A percentile compares a stretch with the other conserved stretches of the same genome.
Evolutionary conservation across 2,797 vertebrate species (phyloP).

Genomic region (Trachurus trachurus): DNA sequence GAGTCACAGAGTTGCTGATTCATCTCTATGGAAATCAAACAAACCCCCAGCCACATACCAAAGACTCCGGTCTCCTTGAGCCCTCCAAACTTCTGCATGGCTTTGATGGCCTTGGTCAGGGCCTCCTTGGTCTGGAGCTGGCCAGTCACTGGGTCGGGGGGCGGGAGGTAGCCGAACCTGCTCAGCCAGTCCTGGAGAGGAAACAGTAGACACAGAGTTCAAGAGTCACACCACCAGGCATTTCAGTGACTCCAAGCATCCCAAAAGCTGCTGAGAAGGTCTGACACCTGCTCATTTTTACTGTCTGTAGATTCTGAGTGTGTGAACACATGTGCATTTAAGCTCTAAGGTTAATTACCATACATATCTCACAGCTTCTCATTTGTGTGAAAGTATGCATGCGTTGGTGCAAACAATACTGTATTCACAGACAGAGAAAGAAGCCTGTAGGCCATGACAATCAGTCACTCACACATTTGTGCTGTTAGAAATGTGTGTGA

Average conservation of each 20-base stretch:
- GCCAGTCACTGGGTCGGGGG: constrained; percentile 89
- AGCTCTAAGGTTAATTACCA: background rate
- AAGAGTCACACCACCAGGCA: constrained; percentile 37
- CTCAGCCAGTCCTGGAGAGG: constrained; percentile 94
- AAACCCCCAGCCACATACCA: constrained; percentile 65
- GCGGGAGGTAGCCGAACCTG: constrained; percentile 95
- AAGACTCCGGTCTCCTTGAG: constrained; percentile 86
- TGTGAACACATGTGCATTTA: background rate
- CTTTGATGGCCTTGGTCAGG: constrained; percentile 92
- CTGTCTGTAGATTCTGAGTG: constrained; percentile 21
- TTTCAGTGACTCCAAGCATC: constrained; percentile 44
- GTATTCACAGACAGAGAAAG: background rate
- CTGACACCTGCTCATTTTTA: constrained; percentile 54
- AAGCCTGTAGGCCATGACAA: background rate
- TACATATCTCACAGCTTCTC: background rate
- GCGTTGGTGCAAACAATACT: background rate
- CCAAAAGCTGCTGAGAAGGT: constrained; percentile 29
- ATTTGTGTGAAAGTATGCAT: background rate
- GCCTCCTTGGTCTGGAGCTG: constrained; percentile 94
- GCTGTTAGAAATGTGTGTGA: background rate
- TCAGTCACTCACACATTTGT: background rate
- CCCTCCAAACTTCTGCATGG: constrained; percentile 97
- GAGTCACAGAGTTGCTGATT: constrained; percentile 6
- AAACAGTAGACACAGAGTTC: constrained; percentile 48
- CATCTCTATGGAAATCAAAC: constrained; percentile 33